These are phyloP conservation scores for Cotesia typhae DNA, from an alignment of 1,140 invertebrate genomes.

Conservation along the genomic window DNA sequence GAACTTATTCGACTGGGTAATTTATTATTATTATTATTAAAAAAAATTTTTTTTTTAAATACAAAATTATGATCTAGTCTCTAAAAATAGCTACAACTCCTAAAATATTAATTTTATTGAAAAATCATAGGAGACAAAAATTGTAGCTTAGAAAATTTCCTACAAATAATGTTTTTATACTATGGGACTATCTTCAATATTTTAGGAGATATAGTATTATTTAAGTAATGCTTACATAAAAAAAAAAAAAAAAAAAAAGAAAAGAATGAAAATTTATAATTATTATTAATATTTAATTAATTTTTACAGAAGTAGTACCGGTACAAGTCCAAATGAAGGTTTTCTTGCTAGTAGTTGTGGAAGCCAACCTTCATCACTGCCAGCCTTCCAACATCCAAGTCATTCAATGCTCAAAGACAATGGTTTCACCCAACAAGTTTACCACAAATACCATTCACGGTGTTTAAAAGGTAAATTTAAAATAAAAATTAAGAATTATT, in stretches of 20 bases:
- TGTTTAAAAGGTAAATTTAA: slow-evolving; percentile 86
- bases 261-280: neutral
- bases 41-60: slow-evolving; percentile 20
- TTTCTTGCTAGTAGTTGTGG: slow-evolving; percentile 76
- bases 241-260: too few relatives aligned
- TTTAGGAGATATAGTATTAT: too few relatives aligned
- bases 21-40: slow-evolving; percentile 34
- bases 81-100: too few relatives aligned
- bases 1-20: slow-evolving; percentile 79
- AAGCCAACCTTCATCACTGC: slow-evolving; percentile 82
- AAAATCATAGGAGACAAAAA: too few relatives aligned
- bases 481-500: slow-evolving; percentile 18
- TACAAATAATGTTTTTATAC: too few relatives aligned
- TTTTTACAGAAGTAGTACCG: slow-evolving; percentile 74
- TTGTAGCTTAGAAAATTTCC: neutral
- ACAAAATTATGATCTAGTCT: too few relatives aligned
- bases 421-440: slow-evolving; percentile 96
- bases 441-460: slow-evolving; percentile 92
- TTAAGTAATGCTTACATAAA: too few relatives aligned
- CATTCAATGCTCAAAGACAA: slow-evolving; percentile 96
- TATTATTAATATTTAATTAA: slow-evolving; percentile 22
- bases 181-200: too few relatives aligned
- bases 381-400: slow-evolving; percentile 94
- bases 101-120: too few relatives aligned
- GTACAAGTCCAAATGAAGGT: slow-evolving; percentile 75